Evolutionary conservation across 2,888 invertebrate genomes (phyloP), one percentile per base, ranked within the genome.

Genomic region (Acheta domesticus): DNA sequence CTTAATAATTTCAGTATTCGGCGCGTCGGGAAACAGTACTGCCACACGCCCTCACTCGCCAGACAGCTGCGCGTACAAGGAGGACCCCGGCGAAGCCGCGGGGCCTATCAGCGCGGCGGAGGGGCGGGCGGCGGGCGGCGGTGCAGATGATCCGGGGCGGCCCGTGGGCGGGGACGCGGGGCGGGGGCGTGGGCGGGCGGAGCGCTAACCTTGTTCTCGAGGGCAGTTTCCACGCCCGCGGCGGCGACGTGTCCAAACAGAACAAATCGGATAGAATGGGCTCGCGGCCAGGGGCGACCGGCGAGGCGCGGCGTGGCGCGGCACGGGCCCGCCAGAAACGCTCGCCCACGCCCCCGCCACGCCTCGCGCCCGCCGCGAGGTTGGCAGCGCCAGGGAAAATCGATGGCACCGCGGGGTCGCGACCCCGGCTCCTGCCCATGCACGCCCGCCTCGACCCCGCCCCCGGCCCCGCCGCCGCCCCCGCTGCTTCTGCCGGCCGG

Each of bases 181-280:
- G 2, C 36, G 36, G 62, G 16, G 4, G 62, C 16, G 62, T 11
- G 14, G 62, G n/a, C 62, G 16, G 62, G n/a, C 62, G 16, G 62
- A 5, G 62, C 62, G n/a, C 62, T 62, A 62, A 62, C 62, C 62
- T 62, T 62, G 62, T 62, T 62, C 62, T 16, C 62, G 16, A 62
- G 62, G 62, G 62, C 62, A 62, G 62, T 12, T 62, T 62, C 62
- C 62, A 62, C 62, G n/a, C 62, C 62, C 62, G 62, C 62, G 62
- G 62, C 62, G 62, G 62, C 62, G 62, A 62, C 62, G 62, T 62
- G 62, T 62, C 62, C 62, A 62, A 62, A 62, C 62, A 62, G 62
- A 62, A 62, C 62, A 62, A 36, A 62, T 62, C 62, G 62, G 62
- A 62, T 62, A 62, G 62, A 62, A 62, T 3, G n/a, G 62, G 62